Percentiles rank a stretch among this genome's conserved stretches.
phyloP scores from a whole-genome alignment of 2,113 vertebrate genomes.

The Poecile atricapillus region DNA sequence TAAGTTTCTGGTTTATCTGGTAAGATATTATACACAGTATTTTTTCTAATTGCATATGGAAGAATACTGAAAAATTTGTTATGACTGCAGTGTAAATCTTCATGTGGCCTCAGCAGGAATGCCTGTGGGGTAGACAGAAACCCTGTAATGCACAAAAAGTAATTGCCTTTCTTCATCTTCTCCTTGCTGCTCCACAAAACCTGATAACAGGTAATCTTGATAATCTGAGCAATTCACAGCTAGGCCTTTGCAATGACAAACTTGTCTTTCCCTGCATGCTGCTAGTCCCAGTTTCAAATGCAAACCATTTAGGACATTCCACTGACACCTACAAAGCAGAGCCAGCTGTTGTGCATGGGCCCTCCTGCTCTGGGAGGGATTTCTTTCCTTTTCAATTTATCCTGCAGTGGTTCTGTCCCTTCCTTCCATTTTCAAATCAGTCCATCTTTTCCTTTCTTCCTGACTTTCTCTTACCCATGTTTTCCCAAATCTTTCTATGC shows the following conservation, averaged over 20 bases:
- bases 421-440: neutral
- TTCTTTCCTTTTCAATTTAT: neutral
- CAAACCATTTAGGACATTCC: neutral
- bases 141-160: neutral
- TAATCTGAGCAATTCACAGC: neutral
- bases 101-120: neutral
- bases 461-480: neutral
- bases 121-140: neutral
- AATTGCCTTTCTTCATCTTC: neutral
- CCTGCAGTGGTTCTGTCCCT: neutral
- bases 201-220: neutral
- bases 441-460: neutral
- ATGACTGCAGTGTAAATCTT: neutral
- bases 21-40: neutral
- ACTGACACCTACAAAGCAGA: neutral
- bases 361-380: neutral
- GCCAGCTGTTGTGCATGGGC: fast-evolving
- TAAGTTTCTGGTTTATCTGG: neutral
- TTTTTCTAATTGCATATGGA: neutral
- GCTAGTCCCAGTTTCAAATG: neutral
- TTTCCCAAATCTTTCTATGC: neutral
- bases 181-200: neutral
- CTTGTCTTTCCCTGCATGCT: neutral
- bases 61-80: neutral
- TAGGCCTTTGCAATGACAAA: neutral